phyloP scores from a whole-genome alignment of 2,888 invertebrate genomes.

The Chesias legatella region DNA sequence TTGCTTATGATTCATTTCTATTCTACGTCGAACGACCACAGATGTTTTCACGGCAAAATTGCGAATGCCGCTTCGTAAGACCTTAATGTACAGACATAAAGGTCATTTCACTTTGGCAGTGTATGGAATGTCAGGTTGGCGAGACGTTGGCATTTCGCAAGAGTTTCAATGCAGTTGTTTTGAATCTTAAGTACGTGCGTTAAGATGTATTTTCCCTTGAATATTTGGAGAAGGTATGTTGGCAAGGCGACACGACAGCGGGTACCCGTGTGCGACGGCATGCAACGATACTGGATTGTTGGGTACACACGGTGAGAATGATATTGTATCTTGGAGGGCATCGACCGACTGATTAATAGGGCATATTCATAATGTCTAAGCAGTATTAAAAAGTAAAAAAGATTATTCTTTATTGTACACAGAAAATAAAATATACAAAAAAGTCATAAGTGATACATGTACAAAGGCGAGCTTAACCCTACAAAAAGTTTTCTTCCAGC shows the following conservation, averaged over 20 bases:
- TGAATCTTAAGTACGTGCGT: not conserved
- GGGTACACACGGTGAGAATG: constrained; percentile 39
- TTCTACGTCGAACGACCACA: constrained; percentile 19
- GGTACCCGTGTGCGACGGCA: constrained; percentile 70
- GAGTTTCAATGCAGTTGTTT: constrained; percentile 11
- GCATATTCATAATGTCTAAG: too few relatives aligned
- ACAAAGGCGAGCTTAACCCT: too few relatives aligned
- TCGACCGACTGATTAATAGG: too few relatives aligned
- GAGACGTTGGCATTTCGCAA: constrained; percentile 24
- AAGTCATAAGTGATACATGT: too few relatives aligned
- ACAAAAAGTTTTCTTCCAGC: too few relatives aligned
- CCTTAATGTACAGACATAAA: constrained; percentile 11
- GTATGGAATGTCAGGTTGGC: constrained; percentile 14
- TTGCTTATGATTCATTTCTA: constrained; percentile 12
- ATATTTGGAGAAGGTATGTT: constrained; percentile 19
- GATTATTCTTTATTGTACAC: too few relatives aligned
- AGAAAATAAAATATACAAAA: too few relatives aligned
- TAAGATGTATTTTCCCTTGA: constrained; percentile 26
- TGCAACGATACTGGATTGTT: constrained; percentile 57
- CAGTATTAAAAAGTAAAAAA: too few relatives aligned
- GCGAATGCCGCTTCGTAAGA: constrained; percentile 3
- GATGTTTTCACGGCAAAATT: constrained; percentile 24
- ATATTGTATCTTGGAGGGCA: constrained; percentile 3
- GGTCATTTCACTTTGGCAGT: constrained; percentile 14
- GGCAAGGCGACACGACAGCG: constrained; percentile 51